Evolutionary conservation across 2,113 vertebrate species (phyloP), one percentile per base, ranked within the genome.

Genomic region (Nanorana parkeri): DNA sequence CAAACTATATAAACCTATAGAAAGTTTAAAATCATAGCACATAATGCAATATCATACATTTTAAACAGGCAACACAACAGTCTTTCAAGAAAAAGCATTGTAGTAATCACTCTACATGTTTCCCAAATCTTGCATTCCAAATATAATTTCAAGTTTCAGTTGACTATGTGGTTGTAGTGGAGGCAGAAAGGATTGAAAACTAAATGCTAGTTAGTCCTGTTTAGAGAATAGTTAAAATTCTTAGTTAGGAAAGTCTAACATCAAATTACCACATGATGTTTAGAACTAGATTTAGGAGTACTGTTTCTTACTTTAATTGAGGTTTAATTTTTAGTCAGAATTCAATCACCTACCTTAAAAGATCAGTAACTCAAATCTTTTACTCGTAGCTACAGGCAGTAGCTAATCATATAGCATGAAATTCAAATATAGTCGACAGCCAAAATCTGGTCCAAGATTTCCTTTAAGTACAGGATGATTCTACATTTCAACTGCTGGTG

Each of bases 101-200:
- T 60, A 16, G 13, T 32, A 58, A 21, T 20, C 15, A 52, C 26
- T 55, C 23, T 17, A 3, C n/a, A 20, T n/a, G 17, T 74, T 74
- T 81, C 47, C 80, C 80, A 83, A 83, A 76, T 47, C 52, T 83
- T 83, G 71, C 80, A 81, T 73, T 81, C 79, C 79, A 73, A 55
- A 32, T 64, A n/a, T 66, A 29, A n/a, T 66, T 52, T 78, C 19
- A 3, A 28, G 11, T 21, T 77, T 41, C 23, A 41, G 16, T 21
- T 76, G 21, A 55, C 23, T 20, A 60, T 56, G 11, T 69, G 64
- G 68, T 66, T 67, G 54, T 47, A 47, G 47, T 75, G 68, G 41
- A 55, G 71, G 71, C 80, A 83, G 36, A 83, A 83, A 54, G 72
- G 80, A 76, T 76, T 60, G 61, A 68, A 66, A 24, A 36, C 72